Conservation (phyloP, 2,797 vertebrate genomes). For the Salarias fasciatus region DNA sequence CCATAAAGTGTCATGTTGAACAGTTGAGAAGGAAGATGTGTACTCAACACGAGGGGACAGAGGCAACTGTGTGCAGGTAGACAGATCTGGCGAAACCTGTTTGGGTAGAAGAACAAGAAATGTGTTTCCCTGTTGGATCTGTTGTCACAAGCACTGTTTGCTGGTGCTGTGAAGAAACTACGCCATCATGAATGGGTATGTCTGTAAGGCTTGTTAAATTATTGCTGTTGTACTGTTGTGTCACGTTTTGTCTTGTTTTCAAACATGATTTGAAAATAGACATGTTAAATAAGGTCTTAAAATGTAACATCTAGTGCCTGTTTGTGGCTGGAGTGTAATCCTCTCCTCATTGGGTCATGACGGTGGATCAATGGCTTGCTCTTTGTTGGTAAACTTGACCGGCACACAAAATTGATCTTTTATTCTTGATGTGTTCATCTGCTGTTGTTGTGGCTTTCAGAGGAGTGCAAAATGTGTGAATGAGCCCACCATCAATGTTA, state of each 20-base stretch:
- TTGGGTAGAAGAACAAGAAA: constrained; percentile 82
- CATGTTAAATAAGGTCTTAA: not conserved
- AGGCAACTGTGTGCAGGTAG: constrained; percentile 23
- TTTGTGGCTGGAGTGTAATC: not conserved
- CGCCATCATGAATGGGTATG: constrained; percentile 54
- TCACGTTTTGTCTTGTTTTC: constrained; percentile 12
- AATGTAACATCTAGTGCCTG: not conserved
- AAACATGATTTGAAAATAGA: constrained; percentile 6
- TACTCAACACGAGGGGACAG: constrained; percentile 2
- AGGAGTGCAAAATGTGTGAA: constrained; percentile 2
- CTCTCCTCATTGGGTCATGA: not conserved
- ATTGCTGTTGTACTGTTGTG: not conserved
- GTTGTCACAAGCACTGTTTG: constrained; percentile 21
- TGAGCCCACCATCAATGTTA: constrained; percentile 3
- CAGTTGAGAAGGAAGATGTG: too few species aligned
- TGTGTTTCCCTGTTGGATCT: constrained; percentile 36
- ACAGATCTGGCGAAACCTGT: constrained; percentile 78
- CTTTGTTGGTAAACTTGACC: not conserved
- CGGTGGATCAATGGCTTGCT: constrained; percentile 25
- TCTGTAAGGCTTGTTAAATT: constrained; percentile 21
- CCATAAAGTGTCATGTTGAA: too few species aligned
- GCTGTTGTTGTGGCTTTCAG: constrained; percentile 7
- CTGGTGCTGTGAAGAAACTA: constrained; percentile 31
- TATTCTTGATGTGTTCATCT: constrained; percentile 31
- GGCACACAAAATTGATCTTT: constrained; percentile 25